Base-by-base conservation (phyloP, 2,113 vertebrate species). In the Xiphophorus hellerii region DNA sequence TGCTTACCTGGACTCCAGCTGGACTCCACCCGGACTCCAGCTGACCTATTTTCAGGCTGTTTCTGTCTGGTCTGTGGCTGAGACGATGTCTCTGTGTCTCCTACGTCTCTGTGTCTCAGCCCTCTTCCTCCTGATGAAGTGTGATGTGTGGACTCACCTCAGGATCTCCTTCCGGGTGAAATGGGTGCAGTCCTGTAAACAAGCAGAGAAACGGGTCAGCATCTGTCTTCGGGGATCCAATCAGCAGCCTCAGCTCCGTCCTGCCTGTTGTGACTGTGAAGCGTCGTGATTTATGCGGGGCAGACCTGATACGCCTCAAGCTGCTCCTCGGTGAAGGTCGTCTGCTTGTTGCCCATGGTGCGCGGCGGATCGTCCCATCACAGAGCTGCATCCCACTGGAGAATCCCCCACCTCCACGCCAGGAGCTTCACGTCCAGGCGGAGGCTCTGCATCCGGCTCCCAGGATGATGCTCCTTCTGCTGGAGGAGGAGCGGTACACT, bases 111-210 rank as follows among this genome's bases (percentile, higher is more conserved):
- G 5, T 30, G 28, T 15, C 9, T 28, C 60, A 39, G 33, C 17
- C 2, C 29, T 78, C 76, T 62, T 58, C 54, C 62, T 4, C 54
- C 37, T 51, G 48, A 37, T 51, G 58, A 31, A 60, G 61, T 17
- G 1, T 17, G 0, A 1, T 48, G 44, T 62, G 61, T 33, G 0
- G 30, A 93, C 97, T 97, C 90, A 99, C 97, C 96, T 92, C 90
- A 98, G 96, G 78, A 99, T 97, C 88, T 99, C 97, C 87, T 99
- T 98, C 67, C 97, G 94, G 69, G 97, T 97, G 92, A 98, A 99
- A 93, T 97, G 98, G 0, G 96, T 97, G 81, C 97, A 99, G 83
- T 99, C 97, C 97, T 99, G 94, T 27, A 90, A 91, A 84, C 17
- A 75, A 22, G 78, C 71, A 84, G 14, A 75, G 1, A 0, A 35